Conservation (phyloP, 2,113 vertebrate species). For the Callaeas wilsoni region DNA sequence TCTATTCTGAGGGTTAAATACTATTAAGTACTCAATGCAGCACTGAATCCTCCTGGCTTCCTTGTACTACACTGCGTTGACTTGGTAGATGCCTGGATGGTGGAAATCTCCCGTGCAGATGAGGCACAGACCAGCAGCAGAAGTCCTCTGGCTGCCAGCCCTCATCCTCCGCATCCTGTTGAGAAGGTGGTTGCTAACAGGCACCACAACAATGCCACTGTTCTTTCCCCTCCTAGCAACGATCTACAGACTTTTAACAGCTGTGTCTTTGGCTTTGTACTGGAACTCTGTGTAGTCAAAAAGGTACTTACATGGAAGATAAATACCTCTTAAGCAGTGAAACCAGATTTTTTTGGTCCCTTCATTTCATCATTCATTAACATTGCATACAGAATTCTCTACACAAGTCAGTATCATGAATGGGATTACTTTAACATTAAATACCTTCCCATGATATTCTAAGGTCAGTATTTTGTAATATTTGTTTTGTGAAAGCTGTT, state of each 20-base stretch:
- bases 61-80: neutral
- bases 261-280: neutral
- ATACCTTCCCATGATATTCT: neutral
- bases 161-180: neutral
- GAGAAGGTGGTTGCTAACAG: neutral
- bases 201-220: neutral
- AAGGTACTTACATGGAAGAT: neutral
- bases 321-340: neutral
- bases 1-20: no score
- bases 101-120: neutral
- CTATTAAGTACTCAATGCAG: neutral
- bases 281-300: neutral
- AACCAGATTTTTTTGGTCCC: neutral
- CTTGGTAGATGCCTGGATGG: neutral
- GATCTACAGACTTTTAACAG: neutral
- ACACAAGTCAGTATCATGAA: neutral
- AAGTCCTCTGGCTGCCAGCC: neutral
- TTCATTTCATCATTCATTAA: neutral
- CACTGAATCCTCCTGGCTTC: neutral
- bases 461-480: neutral
- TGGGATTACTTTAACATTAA: neutral
- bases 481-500: neutral
- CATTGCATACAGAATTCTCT: neutral
- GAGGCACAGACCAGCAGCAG: neutral
- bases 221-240: neutral